These are phyloP conservation scores for Chaetodon trifasciatus DNA, from an alignment of 2,797 vertebrate genomes.

Conservation along the genomic window DNA sequence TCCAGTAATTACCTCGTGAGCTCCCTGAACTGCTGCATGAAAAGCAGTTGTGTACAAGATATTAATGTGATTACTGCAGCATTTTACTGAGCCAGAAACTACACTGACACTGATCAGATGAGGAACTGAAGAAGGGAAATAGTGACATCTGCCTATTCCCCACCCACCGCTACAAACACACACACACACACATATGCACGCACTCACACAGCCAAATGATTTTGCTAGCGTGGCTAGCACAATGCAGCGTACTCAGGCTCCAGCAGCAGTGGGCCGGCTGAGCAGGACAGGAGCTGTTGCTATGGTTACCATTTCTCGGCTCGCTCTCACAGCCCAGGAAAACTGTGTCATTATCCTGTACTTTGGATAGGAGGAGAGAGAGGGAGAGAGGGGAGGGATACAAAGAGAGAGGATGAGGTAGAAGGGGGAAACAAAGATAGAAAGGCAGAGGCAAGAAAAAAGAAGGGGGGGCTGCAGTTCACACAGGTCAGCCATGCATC, in stretches of 20 bases:
- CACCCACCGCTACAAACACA: slow-evolving; percentile 20
- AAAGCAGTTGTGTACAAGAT: slow-evolving; percentile 48
- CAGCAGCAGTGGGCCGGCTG: slow-evolving; percentile 74
- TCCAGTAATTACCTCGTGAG: slow-evolving; percentile 64
- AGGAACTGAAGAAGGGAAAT: slow-evolving; percentile 56
- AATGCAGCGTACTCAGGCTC: slow-evolving; percentile 76
- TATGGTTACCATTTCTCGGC: slow-evolving; percentile 86
- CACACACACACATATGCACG: slow-evolving; percentile 12
- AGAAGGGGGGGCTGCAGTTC: slow-evolving; percentile 49
- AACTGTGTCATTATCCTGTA: slow-evolving; percentile 89
- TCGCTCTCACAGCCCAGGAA: slow-evolving; percentile 83
- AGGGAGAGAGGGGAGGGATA: slow-evolving; percentile 45
- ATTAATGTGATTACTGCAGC: slow-evolving; percentile 59
- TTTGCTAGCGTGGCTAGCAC: slow-evolving; percentile 70
- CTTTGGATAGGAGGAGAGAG: slow-evolving; percentile 79
- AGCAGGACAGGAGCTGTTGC: slow-evolving; percentile 89
- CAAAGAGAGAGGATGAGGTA: slow-evolving; percentile 58
- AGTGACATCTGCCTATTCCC: slow-evolving; percentile 69
- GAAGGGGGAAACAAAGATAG: slow-evolving; percentile 68
- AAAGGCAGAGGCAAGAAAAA: slow-evolving; percentile 49
- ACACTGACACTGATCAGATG: slow-evolving; percentile 57
- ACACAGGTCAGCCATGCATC: slow-evolving; percentile 47
- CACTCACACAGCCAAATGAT: slow-evolving; percentile 50
- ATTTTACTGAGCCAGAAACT: slow-evolving; percentile 52
- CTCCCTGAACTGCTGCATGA: slow-evolving; percentile 54